Conservation (phyloP, 2,113 vertebrate genomes). For the Myocastor coypus region DNA sequence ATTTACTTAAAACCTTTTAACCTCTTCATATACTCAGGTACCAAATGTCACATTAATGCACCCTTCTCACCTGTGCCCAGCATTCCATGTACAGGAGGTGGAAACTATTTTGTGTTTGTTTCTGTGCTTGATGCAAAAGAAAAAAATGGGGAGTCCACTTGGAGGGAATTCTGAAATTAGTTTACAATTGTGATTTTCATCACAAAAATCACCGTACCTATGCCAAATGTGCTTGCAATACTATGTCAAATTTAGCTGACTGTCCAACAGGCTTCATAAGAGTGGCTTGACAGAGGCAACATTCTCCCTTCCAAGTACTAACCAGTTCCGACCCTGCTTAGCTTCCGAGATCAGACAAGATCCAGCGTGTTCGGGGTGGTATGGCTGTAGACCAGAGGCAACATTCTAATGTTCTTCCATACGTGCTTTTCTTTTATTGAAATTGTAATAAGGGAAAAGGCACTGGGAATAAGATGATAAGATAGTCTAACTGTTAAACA, state of each 20-base stretch:
- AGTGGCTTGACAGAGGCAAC: constrained; percentile 42
- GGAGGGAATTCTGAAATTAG: constrained; percentile 41
- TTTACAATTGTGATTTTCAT: constrained; percentile 35
- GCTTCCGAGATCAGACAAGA: no score
- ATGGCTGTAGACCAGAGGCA: no score
- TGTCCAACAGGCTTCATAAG: background rate
- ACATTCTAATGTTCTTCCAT: constrained; percentile 54
- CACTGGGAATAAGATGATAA: background rate
- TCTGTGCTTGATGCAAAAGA: background rate
- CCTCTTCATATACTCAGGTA: background rate
- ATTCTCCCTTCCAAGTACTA: no score
- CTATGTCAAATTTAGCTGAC: background rate
- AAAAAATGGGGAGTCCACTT: background rate
- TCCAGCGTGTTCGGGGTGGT: no score
- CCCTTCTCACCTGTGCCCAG: background rate
- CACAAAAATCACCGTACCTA: constrained; percentile 1
- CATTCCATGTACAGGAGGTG: background rate
- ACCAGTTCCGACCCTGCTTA: no score
- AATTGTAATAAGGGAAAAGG: background rate
- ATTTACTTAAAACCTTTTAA: constrained; percentile 27
- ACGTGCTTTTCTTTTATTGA: constrained; percentile 44
- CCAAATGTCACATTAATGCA: background rate
- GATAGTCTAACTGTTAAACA: constrained; percentile 10
- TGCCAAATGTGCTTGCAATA: constrained; percentile 42
- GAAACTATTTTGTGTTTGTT: background rate